Percentiles rank a stretch among this genome's conserved stretches.
phyloP scores from a whole-genome alignment of 1,140 invertebrate species.

The Heterodera carotae region DNA sequence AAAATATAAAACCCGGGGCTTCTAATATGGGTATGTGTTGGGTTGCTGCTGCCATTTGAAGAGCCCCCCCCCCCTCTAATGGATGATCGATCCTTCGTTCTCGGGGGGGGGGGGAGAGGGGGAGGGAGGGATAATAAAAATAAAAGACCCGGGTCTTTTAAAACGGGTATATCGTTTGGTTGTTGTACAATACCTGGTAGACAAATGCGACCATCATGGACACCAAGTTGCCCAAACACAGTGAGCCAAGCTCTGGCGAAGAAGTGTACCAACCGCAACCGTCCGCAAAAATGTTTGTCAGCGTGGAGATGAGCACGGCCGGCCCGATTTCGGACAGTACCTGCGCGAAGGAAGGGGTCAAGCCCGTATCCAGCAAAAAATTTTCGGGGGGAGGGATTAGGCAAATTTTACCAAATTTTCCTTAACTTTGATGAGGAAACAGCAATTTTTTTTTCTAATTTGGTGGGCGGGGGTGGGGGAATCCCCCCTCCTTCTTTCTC shows the following conservation, averaged over 20 bases:
- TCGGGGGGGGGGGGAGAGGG: too few relatives aligned
- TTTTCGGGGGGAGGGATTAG: not conserved
- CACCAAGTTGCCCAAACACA: slow-evolving; percentile 63
- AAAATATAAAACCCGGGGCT: too few relatives aligned
- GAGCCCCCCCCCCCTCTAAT: not conserved
- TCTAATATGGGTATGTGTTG: too few relatives aligned
- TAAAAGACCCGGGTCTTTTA: too few relatives aligned
- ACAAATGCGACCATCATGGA: slow-evolving; percentile 61
- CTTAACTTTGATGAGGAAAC: too few relatives aligned
- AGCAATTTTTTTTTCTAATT: too few relatives aligned
- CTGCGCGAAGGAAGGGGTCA: slow-evolving; percentile 12
- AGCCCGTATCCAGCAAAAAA: not conserved
- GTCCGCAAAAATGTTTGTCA: slow-evolving; percentile 64
- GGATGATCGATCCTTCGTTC: too few relatives aligned
- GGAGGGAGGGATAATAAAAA: too few relatives aligned
- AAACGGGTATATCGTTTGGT: too few relatives aligned
- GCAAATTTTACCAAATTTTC: not conserved
- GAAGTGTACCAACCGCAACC: slow-evolving; percentile 61
- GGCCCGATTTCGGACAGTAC: slow-evolving; percentile 63
- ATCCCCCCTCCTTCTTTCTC: too few relatives aligned
- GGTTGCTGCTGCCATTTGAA: too few relatives aligned
- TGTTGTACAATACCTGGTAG: slow-evolving; percentile 48
- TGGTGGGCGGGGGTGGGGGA: too few relatives aligned
- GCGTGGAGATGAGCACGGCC: slow-evolving; percentile 62
- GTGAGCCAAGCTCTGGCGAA: slow-evolving; percentile 61